Conservation (phyloP, 2,888 invertebrate genomes). For the Microdon myrmicae region DNA sequence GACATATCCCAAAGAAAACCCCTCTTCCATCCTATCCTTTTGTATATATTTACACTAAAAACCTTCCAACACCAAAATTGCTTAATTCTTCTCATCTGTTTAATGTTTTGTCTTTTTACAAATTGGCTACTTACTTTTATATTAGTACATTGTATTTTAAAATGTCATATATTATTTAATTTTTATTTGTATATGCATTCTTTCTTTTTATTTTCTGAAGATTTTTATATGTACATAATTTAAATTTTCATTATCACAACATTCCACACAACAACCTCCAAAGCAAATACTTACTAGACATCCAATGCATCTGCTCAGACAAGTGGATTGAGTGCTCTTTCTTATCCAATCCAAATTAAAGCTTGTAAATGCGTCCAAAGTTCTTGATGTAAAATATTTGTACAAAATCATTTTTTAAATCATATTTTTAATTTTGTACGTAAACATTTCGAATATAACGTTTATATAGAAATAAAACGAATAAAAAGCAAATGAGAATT, state of each 20-base stretch:
- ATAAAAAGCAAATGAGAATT: conserved; percentile 4
- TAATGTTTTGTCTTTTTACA: background rate
- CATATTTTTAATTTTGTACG: background rate
- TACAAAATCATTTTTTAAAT: conserved; percentile 8
- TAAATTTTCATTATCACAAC: conserved; percentile 33
- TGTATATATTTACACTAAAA: background rate
- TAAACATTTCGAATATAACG: background rate
- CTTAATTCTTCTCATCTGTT: conserved; percentile 6
- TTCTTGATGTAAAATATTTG: conserved; percentile 20
- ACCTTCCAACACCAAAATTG: background rate
- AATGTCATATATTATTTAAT: conserved; percentile 2
- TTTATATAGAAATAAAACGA: conserved; percentile 1
- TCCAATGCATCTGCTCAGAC: background rate
- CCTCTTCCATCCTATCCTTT: background rate
- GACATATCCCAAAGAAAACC: no score
- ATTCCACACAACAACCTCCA: conserved; percentile 37
- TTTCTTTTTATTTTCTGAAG: conserved; percentile 10
- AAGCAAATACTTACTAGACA: conserved; percentile 28
- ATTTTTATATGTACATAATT: conserved; percentile 25
- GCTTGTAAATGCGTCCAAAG: conserved; percentile 9
- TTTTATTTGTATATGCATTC: conserved; percentile 1
- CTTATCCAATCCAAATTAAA: conserved; percentile 4
- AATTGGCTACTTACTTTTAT: background rate
- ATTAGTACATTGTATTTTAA: conserved; percentile 14
- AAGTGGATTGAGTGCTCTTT: no score